These are phyloP conservation scores for Monoplex corrugatus DNA, from an alignment of 2,888 invertebrate species.

Conservation along the genomic window DNA sequence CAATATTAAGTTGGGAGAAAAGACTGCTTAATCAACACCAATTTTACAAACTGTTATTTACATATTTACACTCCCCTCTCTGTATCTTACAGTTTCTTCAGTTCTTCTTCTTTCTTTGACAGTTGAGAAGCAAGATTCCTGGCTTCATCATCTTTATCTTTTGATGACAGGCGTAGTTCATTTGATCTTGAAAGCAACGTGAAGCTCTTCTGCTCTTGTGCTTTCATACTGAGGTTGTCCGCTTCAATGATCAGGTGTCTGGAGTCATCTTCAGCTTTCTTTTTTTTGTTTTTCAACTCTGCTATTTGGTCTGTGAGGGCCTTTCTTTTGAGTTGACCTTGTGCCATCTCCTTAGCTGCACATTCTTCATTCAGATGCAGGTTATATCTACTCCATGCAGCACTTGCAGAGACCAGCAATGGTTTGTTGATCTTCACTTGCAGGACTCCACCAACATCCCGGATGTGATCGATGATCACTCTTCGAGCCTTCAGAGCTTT, in stretches of 20 bases:
- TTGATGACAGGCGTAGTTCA: conserved; percentile 7
- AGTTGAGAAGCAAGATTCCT: neutral
- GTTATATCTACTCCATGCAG: neutral
- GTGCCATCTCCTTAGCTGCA: neutral
- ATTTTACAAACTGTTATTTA: no score
- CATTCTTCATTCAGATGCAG: neutral
- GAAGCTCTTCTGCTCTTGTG: conserved; percentile 6
- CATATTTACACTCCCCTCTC: neutral
- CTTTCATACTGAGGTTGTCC: conserved; percentile 15
- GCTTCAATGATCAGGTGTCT: neutral
- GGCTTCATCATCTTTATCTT: neutral
- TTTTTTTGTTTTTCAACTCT: neutral
- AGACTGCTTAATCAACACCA: no score
- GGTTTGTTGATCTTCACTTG: neutral
- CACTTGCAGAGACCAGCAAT: neutral
- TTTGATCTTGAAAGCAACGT: neutral
- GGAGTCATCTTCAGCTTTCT: conserved; percentile 6
- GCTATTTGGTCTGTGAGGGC: neutral
- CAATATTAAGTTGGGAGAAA: no score
- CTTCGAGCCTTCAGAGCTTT: neutral
- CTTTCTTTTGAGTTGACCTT: neutral
- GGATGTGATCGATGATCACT: conserved; percentile 3
- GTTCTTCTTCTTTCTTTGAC: neutral
- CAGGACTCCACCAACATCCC: neutral
- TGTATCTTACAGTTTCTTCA: neutral